These are phyloP conservation scores for Epiblema foenella DNA, from an alignment of 2,888 invertebrate species.

Conservation along the genomic window DNA sequence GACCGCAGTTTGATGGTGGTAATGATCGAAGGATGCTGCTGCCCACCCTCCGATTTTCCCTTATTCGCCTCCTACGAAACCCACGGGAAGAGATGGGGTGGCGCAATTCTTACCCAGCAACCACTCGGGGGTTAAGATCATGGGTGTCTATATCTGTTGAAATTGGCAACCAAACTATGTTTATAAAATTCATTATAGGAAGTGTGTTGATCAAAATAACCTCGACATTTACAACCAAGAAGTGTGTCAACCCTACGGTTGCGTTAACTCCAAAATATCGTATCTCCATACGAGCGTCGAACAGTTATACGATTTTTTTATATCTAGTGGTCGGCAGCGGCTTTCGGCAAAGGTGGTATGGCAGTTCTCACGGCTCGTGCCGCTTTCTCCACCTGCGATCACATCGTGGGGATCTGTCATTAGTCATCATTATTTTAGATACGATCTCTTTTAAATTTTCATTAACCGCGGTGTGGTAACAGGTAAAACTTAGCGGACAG, in stretches of 20 bases:
- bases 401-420: constrained; percentile 9
- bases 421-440: constrained; percentile 12
- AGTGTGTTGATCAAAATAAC: no score
- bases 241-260: background rate
- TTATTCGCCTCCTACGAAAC: no score
- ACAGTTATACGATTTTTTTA: background rate
- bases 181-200: no score
- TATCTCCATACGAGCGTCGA: constrained; percentile 4
- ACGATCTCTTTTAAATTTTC: constrained; percentile 11
- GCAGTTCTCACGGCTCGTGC: constrained; percentile 40
- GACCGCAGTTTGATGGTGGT: no score
- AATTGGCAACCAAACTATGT: no score
- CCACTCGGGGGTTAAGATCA: no score
- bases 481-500: background rate
- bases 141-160: no score
- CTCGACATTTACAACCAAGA: no score
- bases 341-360: constrained; percentile 21
- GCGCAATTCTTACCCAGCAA: no score
- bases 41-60: no score
- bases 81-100: no score
- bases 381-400: constrained; percentile 33
- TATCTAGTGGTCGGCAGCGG: background rate
- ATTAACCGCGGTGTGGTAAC: background rate
- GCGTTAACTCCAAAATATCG: background rate
- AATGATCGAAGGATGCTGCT: no score